Base-by-base conservation (phyloP, 2,113 vertebrate genomes). In the Sarotherodon lohbergeri region DNA sequence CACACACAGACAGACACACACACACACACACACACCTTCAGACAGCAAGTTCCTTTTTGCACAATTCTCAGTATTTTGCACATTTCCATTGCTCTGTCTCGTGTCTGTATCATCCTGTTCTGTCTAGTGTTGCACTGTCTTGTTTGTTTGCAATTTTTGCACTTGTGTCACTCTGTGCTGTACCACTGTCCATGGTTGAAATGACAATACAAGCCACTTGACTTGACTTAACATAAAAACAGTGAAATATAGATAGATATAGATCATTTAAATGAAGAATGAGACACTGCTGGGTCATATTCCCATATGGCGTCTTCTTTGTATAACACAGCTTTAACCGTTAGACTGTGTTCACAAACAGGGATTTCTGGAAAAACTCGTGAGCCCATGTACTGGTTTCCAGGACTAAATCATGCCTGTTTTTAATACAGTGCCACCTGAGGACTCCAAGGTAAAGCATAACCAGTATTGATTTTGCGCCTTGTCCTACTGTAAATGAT, bases 121-220 rank as follows among this genome's bases (percentile, higher is more conserved):
- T 29, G 24, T 57, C 24, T 57, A 1, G 56, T 29, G 13, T 57
- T 57, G 56, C 22, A 57, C 12, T 0, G 22, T 57, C 22, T 14
- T 1, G 0, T 14, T 14, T 56, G 13, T 7, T 56, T 56, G 55
- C 55, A 56, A 27, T 6, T 56, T 2, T 27, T 56, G 55, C 24
- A 14, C 7, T 57, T 0, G 7, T 57, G 55, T 0, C 55, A 27
- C 24, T 57, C 24, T 57, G 55, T 8, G 12, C 4, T 57, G 6
- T 57, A 57, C 12, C 24, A 27, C 24, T 1, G 24, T 57, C 27
- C 7, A 57, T 57, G 55, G 1, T 2, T 14, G 12, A 57, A 57
- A 57, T 57, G 55, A 57, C 6, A 57, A 27, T 0, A 14, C 2
- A 57, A 27, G 24, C 55, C 12, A 0, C 24, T 57, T 27, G 55